Conservation (phyloP, 2,888 invertebrate species). For the Drosophila hamatofila region DNA sequence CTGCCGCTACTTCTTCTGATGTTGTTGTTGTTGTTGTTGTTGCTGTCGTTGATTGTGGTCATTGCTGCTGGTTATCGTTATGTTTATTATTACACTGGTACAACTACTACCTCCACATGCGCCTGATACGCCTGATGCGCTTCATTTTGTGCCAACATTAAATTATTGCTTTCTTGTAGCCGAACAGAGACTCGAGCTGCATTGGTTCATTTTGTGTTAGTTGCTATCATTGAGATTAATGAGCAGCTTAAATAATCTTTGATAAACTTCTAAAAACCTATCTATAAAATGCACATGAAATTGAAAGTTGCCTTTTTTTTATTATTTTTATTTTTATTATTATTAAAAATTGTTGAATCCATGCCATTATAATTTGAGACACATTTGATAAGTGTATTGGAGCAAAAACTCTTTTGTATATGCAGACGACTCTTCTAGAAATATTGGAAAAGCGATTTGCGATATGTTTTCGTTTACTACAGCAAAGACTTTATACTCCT, state of each 20-base stretch:
- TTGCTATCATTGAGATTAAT: neutral
- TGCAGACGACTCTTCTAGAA: too few relatives aligned
- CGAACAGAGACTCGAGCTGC: conserved; percentile 27
- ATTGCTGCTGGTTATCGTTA: conserved; percentile 66
- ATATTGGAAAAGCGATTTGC: too few relatives aligned
- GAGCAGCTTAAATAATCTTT: neutral
- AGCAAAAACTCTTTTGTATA: too few relatives aligned
- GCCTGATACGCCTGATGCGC: conserved; percentile 31
- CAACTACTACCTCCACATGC: conserved; percentile 11
- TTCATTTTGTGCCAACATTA: conserved; percentile 60
- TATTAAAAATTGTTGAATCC: too few relatives aligned
- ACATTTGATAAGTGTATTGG: too few relatives aligned
- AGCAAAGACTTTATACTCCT: too few relatives aligned
- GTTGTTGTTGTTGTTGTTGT: conserved; percentile 37
- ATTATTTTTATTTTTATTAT: too few relatives aligned
- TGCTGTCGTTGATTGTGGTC: conserved; percentile 34
- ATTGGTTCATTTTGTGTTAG: neutral
- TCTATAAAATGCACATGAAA: too few relatives aligned
- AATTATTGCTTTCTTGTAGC: conserved; percentile 46
- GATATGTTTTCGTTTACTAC: neutral
- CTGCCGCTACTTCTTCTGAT: conserved; percentile 21
- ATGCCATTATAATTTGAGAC: too few relatives aligned
- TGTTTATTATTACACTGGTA: conserved; percentile 63
- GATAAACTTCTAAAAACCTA: too few relatives aligned
- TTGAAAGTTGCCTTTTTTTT: too few relatives aligned